Evolutionary conservation across 1,140 invertebrate genomes (phyloP), one percentile per base, ranked within the genome.

Genomic region (Arctopsyche grandis): DNA sequence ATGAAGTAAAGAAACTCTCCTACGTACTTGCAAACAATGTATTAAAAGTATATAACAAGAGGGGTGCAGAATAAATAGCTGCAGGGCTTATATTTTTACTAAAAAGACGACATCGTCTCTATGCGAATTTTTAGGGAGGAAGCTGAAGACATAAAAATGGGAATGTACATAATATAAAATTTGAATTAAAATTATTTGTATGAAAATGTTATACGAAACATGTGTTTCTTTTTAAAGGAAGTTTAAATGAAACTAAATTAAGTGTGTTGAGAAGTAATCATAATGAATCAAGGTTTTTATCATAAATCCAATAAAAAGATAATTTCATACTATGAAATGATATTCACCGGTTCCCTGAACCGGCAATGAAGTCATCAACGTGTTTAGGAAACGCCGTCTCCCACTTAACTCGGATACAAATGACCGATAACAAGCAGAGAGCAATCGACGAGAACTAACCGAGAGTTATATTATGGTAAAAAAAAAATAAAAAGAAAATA

Each of bases 351-450:
- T 69, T 69, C 24, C 26, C 16, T 10, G 24, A 69, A 22, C 38
- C 24, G 12, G 38, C 19, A 46, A 75, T 79, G 78, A 79, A 79
- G 78, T 79, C 78, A 79, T 75, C 71, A 71, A 12, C 73, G 58
- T 63, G 73, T 69, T 79, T 73, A 73, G 60, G 69, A 60, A 58
- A 79, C 60, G 56, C 77, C 70, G 29, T 38, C 1, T 38, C 29
- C 29, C 29, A 29, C 19, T 60, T 29, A 16, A 19, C 58, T 58
- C 58, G 73, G 60, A 70, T 63, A 73, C 77, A 21, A 79, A 73
- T 58, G 63, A 73, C 63, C 48, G 29, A 38, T 38, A 38, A 38
- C 29, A 38, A 38, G 29, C 29, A 44, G 38, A 66, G 60, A 46
- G 52, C 69, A 77, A 77, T 77, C 69, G 75, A 38, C 29, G 29